phyloP scores from a whole-genome alignment of 2,888 invertebrate species.

The Hemaris fuciformis region DNA sequence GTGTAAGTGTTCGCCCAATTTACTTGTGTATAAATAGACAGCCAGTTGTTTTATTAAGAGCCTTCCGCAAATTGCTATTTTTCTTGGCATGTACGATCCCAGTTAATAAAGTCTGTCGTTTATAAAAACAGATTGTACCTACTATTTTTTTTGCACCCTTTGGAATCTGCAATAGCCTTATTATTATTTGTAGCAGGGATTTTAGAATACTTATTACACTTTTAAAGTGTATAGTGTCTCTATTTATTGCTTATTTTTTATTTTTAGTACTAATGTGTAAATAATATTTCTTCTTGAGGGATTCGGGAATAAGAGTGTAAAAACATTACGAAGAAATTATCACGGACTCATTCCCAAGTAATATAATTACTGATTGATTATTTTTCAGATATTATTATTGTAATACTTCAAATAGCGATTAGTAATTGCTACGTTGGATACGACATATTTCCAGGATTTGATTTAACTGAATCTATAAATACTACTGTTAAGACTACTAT shows the following conservation, averaged over 20 bases:
- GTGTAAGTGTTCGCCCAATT: slow-evolving; percentile 3
- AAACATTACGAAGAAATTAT: too few species aligned
- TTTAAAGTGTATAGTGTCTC: not conserved
- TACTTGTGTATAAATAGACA: not conserved
- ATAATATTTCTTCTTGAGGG: too few species aligned
- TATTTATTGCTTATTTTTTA: not conserved
- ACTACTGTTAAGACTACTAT: not conserved
- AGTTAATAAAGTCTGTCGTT: not conserved
- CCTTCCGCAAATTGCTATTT: not conserved
- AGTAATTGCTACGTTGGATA: slow-evolving; percentile 39
- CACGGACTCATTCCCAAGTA: too few species aligned
- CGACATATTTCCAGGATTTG: slow-evolving; percentile 47
- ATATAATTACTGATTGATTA: not conserved
- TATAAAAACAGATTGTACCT: not conserved
- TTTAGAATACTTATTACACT: too few species aligned
- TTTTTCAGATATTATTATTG: slow-evolving; percentile 17
- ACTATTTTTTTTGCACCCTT: not conserved
- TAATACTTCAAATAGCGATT: slow-evolving; percentile 17
- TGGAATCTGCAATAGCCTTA: not conserved
- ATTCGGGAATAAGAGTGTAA: too few species aligned
- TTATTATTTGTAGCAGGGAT: not conserved
- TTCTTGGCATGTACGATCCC: not conserved
- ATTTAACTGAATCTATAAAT: not conserved
- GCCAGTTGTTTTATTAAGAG: not conserved
- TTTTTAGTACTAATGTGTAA: too few species aligned